phyloP scores from a whole-genome alignment of 2,797 vertebrate genomes.

The Lateolabrax maculatus region DNA sequence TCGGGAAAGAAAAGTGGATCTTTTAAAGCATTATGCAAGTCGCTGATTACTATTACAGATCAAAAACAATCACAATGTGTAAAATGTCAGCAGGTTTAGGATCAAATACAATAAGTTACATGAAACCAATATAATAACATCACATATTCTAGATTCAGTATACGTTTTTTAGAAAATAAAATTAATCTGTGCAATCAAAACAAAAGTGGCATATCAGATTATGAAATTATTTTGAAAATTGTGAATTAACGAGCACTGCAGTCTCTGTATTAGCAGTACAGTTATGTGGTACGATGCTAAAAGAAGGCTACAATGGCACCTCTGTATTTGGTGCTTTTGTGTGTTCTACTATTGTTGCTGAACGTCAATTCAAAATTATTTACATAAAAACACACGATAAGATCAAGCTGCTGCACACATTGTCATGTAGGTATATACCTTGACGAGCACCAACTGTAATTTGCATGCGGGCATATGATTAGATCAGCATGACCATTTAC shows the following conservation, averaged over 20 bases:
- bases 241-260: not conserved
- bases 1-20: not conserved
- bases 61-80: too few relatives aligned
- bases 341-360: not conserved
- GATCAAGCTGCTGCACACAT: constrained; percentile 1
- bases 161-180: not conserved
- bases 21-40: not conserved
- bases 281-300: not conserved
- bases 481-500: not conserved
- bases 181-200: not conserved
- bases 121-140: not conserved
- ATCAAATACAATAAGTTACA: not conserved
- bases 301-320: not conserved
- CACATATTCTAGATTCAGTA: not conserved
- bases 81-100: too few relatives aligned
- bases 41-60: not conserved
- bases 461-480: constrained; percentile 33
- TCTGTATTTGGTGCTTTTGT: not conserved
- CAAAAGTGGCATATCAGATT: not conserved
- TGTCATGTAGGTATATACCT: not conserved
- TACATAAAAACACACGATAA: constrained; percentile 29
- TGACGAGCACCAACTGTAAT: not conserved
- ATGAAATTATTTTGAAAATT: not conserved
- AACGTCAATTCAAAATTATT: constrained; percentile 36
- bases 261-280: not conserved